Evolutionary conservation across 2,888 invertebrate genomes (phyloP), one percentile per base, ranked within the genome.

Genomic region (Andrena hattorfiana): DNA sequence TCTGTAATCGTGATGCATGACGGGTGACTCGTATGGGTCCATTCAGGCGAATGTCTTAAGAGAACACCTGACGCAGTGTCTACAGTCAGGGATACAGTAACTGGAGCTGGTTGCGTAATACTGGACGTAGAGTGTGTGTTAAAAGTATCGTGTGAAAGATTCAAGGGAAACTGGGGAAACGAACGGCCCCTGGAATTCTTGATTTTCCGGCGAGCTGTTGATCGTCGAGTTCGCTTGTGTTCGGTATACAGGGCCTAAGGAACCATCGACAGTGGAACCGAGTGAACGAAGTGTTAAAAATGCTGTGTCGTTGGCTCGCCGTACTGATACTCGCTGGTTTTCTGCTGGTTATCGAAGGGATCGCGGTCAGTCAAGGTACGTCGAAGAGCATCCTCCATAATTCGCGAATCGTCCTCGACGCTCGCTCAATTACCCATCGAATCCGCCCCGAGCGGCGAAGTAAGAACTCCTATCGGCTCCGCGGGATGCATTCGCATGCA

Each of bases 351-450:
- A 90, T 92, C 87, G 89, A 91, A 87, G 90, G 89, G 86, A 90
- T 89, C 84, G 88, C 90, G 81, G 91, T 90, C 82, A 81, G 84
- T 69, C 92, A 92, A 91, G 92, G 92, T 92, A 91, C 81, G 88
- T 84, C 60, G 35, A 8, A 23, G 49, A 73, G 60, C 70, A 13
- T 54, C 28, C 16, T 59, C 5, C 6, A 49, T 68, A 60, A 81
- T 85, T 82, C 81, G 35, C 26, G 23, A 16, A 42, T 62, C 62
- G 66, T 67, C 23, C 30, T 6, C 48, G 54, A n/a, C 10, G 26
- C n/a, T 26, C 26, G 54, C 42, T 67, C 68, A 30, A 70, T 77
- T 23, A 42, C 48, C 5, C 49, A 26, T 66, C 51, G 51, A 62
- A 73, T 66, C 59, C 74, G 16, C 30, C 48, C 32, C 48, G 0